Conservation (phyloP, 2,113 vertebrate species). For the Daubentonia madagascariensis region DNA sequence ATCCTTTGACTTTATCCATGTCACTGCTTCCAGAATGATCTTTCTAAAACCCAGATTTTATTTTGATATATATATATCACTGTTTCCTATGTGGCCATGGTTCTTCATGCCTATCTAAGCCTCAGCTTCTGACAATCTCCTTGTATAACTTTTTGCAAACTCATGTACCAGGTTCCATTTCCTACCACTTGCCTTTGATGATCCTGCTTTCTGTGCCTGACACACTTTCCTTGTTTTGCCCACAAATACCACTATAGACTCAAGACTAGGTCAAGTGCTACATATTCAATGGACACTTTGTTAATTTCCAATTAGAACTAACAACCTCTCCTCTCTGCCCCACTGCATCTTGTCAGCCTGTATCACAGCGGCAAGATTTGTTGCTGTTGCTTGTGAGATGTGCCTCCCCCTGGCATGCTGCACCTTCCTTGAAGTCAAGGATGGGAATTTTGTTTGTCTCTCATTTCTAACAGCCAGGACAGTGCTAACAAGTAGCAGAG, state of each 20-base stretch:
- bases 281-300: not conserved
- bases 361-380: not conserved
- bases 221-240: not conserved
- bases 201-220: not conserved
- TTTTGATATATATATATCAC: not conserved
- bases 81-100: rapidly evolving
- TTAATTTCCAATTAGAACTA: not conserved
- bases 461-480: not conserved
- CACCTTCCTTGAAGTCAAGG: not conserved
- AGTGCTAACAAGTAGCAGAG: not conserved
- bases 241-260: not conserved
- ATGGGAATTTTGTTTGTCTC: not conserved
- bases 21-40: not conserved
- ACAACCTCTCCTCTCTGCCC: rapidly evolving
- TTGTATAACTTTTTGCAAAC: not conserved
- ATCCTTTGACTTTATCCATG: not conserved
- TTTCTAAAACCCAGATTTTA: not conserved
- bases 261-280: rapidly evolving
- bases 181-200: not conserved
- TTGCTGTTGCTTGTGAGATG: not conserved
- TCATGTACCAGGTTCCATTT: not conserved
- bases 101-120: not conserved
- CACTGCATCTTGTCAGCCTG: not conserved
- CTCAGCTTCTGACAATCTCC: not conserved
- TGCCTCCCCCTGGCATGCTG: not conserved